Base-by-base conservation (phyloP, 2,797 vertebrate species). In the Acipenser ruthenus region DNA sequence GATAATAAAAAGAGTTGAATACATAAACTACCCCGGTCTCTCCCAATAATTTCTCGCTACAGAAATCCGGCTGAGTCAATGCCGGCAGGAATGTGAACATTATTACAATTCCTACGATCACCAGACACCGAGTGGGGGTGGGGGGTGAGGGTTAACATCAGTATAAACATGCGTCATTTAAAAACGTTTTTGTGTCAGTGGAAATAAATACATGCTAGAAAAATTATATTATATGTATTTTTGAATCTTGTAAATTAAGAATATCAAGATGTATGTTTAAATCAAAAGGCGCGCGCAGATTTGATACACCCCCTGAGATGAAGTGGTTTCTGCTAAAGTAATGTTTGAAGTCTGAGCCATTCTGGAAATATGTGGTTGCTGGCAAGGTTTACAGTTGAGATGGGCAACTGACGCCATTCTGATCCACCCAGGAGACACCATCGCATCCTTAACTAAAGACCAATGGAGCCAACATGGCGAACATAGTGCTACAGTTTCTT, bases 301-400 rank as follows among this genome's bases (percentile, higher is more conserved):
- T 47, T 47, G 13, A 2, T 15, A 6, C 67, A 63, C 80, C 72
- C 77, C 75, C 73, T 80, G 72, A 48, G 62, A 60, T 51, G 59
- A 10, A 71, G 48, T 67, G 6, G 65, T 48, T 71, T 68, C 55
- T 78, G 80, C 79, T 78, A 77, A 79, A 80, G 49, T 69, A 77
- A 79, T 80, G 49, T 69, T 78, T 73, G 77, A 80, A 80, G 74
- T 6, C 60, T 9, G 47, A 37, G 7, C 69, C 6, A 64, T 18
- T 66, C n/a, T 60, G 13, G 10, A 49, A 37, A 59, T 63, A 18
- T 6, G 63, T 49, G 64, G 18, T 62, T 55, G 53, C 53, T 55
- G 5, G 5, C 37, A 37, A 37, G 18, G 18, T 48, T 62, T 62
- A 48, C 0, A 71, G 71, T 60, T 8, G 37, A 37, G 9, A 13